These are phyloP conservation scores for Crioceris asparagi DNA, from an alignment of 2,888 invertebrate species.

Conservation along the genomic window DNA sequence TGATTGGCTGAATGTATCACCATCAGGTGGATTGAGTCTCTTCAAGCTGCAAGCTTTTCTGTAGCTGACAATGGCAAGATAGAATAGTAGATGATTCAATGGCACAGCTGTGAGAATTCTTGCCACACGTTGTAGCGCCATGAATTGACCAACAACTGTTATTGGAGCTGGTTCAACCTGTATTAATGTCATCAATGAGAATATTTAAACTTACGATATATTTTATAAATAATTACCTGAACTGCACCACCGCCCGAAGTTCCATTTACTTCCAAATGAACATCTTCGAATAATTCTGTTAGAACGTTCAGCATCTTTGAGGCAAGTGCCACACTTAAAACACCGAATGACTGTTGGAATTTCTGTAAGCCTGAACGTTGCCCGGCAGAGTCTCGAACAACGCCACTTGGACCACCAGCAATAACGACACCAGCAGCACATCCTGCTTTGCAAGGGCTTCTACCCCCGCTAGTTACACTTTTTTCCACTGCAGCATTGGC, in stretches of 20 bases:
- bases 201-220: too few species aligned
- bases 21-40: conserved; percentile 71
- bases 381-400: conserved; percentile 36
- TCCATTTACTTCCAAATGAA: conserved; percentile 59
- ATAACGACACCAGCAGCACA: conserved; percentile 38
- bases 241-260: conserved; percentile 28
- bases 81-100: conserved; percentile 73
- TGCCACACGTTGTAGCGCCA: conserved; percentile 60
- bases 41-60: conserved; percentile 81
- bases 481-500: conserved; percentile 32
- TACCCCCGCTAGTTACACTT: conserved; percentile 38
- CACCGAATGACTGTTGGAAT: conserved; percentile 81
- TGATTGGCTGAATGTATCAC: conserved; percentile 74
- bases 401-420: too few species aligned
- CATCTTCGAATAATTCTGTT: conserved; percentile 63
- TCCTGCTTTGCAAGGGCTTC: conserved; percentile 48
- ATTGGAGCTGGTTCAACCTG: conserved; percentile 50
- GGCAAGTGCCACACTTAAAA: conserved; percentile 80
- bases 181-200: too few species aligned
- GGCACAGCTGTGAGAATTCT: conserved; percentile 61
- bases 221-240: conserved; percentile 22
- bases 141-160: conserved; percentile 52
- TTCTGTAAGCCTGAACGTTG: conserved; percentile 61
- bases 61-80: conserved; percentile 80
- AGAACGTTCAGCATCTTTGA: conserved; percentile 71